A percentile compares a stretch with the other conserved stretches of the same genome.
Conservation (phyloP, 2,113 vertebrate genomes). For the Oncorhynchus keta region DNA sequence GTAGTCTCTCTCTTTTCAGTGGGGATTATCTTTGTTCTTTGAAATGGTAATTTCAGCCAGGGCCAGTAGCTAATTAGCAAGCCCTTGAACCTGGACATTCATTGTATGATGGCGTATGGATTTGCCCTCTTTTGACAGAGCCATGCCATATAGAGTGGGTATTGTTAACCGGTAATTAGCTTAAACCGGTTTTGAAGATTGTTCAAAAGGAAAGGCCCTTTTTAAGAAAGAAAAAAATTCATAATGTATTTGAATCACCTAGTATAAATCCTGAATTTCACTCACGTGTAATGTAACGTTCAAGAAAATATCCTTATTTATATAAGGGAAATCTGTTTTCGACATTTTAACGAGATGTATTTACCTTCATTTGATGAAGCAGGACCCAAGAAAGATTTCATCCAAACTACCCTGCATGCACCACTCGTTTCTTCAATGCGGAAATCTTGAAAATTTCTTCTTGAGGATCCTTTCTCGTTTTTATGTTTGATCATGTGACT, state of each 20-base stretch:
- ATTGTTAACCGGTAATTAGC: neutral
- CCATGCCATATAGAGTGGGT: neutral
- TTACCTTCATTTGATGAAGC: neutral
- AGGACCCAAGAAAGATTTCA: neutral
- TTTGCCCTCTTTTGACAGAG: neutral
- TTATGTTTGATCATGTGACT: slow-evolving; percentile 2
- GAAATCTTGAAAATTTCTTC: neutral
- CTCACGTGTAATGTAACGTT: too few relatives aligned
- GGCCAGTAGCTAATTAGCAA: neutral
- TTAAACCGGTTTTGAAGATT: neutral
- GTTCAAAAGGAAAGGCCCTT: neutral
- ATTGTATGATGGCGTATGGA: neutral
- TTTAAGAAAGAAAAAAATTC: too few relatives aligned
- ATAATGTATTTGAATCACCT: neutral
- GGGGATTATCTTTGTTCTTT: slow-evolving; percentile 11
- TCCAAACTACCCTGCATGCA: neutral
- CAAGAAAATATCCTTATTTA: too few relatives aligned
- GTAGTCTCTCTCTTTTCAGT: neutral
- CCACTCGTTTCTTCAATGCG: neutral
- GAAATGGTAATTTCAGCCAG: neutral
- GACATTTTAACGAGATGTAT: neutral
- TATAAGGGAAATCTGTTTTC: too few relatives aligned
- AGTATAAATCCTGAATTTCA: neutral
- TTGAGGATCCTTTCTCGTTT: neutral
- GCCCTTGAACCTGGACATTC: slow-evolving; percentile 5